Base-by-base conservation (phyloP, 2,888 invertebrate genomes). In the Willowsia nigromaculata region DNA sequence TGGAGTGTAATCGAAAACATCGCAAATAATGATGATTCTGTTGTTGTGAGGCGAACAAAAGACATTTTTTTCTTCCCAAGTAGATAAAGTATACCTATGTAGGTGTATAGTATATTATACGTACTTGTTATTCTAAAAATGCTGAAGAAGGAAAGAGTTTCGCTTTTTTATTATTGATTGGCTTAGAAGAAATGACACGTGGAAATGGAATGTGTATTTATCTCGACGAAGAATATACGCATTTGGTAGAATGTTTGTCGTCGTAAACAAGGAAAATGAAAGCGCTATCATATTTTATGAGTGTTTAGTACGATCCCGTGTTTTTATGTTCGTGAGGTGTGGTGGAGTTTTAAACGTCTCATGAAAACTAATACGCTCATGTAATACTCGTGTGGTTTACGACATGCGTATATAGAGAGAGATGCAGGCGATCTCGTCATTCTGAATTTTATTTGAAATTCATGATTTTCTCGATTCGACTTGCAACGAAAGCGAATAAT, bases 391-490 rank as follows among this genome's bases (percentile, higher is more conserved):
- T 40, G 43, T 71, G 43, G 71, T 22, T 43, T 71, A 43, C 43
- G 43, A 71, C 43, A 43, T 22, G 43, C 71, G 25, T 71, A 71
- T 22, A 71, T 71, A 71, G 43, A 71, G n/a, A n/a, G n/a, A n/a
- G n/a, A n/a, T 43, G 43, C 1, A 43, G 71, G 25, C 71, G 22
- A 11, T 43, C 43, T 13, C 25, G 5, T 68, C 37, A 68, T n/a
- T 18, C 37, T 22, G 40, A 68, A 37, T 68, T 40, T 68, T 68
- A 71, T 43, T 43, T 43, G 43, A 71, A 71, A 43, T 43, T 40
- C 71, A 43, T 40, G 43, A 71, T 43, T 25, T 40, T 25, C 43
- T 71, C 30, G 71, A 71, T 43, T 71, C 40, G 3, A 37, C 18
- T 33, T 68, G 18, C 37, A 37, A 37, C 18, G 62, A 62, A 68